These are phyloP conservation scores for Sinodicranocentrus sp. DNA, from an alignment of 2,888 invertebrate species.

Conservation along the genomic window DNA sequence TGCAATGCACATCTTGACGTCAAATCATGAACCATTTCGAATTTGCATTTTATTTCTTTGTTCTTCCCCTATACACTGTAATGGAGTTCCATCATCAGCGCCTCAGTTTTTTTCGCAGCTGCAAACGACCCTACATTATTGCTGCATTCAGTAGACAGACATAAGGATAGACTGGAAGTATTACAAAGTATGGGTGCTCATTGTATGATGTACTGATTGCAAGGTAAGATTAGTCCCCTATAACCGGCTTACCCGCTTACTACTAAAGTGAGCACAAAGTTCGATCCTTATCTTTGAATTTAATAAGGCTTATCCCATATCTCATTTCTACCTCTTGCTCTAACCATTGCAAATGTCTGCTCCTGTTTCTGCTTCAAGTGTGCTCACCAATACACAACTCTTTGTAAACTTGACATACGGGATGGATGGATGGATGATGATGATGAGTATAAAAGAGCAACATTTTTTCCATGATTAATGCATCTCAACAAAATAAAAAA, in stretches of 20 bases:
- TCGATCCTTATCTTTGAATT: slow-evolving; percentile 59
- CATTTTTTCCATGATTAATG: slow-evolving; percentile 53
- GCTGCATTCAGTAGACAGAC: not conserved
- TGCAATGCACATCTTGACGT: no score
- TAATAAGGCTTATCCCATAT: slow-evolving; percentile 64
- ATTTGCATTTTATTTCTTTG: no score
- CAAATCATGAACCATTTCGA: no score
- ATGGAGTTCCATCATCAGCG: not conserved
- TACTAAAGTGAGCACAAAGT: slow-evolving; percentile 16
- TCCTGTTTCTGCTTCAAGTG: no score
- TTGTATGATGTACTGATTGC: slow-evolving; percentile 43
- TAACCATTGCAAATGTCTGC: no score
- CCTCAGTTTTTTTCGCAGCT: not conserved
- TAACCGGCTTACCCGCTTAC: slow-evolving; percentile 31
- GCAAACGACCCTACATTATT: not conserved
- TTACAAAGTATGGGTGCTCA: no score
- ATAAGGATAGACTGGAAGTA: no score
- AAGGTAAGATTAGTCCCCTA: slow-evolving; percentile 40
- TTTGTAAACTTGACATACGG: no score
- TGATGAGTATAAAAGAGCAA: not conserved
- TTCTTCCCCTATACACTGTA: not conserved
- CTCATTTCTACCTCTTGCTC: slow-evolving; percentile 25
- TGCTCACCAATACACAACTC: no score
- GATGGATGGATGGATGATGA: no score
- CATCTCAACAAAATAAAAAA: slow-evolving; percentile 3